Percentiles rank a stretch among this genome's conserved stretches.
These are phyloP conservation scores for Zophobas morio DNA, from an alignment of 1,140 invertebrate species.

Conservation along the genomic window DNA sequence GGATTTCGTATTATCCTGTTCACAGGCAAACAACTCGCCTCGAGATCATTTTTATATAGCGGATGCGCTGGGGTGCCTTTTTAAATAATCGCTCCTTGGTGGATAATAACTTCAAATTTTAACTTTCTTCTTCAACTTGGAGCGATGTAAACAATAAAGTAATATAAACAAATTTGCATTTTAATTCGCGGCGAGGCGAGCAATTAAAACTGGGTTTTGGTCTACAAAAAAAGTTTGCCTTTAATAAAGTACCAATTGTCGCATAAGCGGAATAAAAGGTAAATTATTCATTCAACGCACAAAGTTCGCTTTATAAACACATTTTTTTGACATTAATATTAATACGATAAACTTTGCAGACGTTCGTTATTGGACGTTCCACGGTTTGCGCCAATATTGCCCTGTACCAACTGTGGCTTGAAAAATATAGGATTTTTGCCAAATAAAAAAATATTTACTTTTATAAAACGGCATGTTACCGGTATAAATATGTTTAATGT, in stretches of 20 bases:
- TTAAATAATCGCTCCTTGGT: constrained; percentile 14
- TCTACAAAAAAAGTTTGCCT: constrained; percentile 15
- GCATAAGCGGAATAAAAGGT: constrained; percentile 22
- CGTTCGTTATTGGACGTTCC: not conserved
- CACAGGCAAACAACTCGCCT: constrained; percentile 29
- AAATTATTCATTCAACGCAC: constrained; percentile 30
- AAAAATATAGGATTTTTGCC: too few species aligned
- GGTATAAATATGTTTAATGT: too few species aligned
- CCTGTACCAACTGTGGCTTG: too few species aligned
- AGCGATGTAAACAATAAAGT: constrained; percentile 36
- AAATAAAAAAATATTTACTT: too few species aligned
- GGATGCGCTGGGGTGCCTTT: constrained; percentile 5
- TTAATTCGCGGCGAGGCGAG: constrained; percentile 26
- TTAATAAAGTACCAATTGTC: constrained; percentile 39
- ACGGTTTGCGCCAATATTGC: too few species aligned
- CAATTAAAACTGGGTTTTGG: constrained; percentile 36
- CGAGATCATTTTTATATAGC: not conserved
- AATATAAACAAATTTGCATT: constrained; percentile 42
- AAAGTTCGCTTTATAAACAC: constrained; percentile 16
- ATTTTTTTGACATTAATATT: constrained; percentile 24
- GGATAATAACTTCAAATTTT: constrained; percentile 13
- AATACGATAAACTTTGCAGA: constrained; percentile 28
- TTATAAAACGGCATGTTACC: too few species aligned
- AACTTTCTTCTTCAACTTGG: constrained; percentile 34
- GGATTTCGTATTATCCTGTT: constrained; percentile 21